Evolutionary conservation across 2,113 vertebrate genomes (phyloP).

Genomic region (Ciconia maguari): DNA sequence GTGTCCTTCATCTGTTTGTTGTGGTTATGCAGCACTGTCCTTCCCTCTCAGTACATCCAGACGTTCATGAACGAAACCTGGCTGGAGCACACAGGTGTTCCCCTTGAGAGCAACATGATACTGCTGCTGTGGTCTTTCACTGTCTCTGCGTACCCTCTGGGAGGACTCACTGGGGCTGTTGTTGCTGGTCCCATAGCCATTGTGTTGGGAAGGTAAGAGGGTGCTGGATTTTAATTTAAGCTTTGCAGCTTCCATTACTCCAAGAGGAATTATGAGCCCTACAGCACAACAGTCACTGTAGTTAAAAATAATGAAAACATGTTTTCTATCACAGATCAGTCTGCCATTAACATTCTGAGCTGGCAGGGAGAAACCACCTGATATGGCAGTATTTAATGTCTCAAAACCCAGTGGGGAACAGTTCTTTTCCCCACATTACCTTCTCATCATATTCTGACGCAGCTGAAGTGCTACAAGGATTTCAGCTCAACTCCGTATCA

Average conservation of each 20-base stretch:
- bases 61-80: conserved; percentile 84
- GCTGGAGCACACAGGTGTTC: conserved; percentile 71
- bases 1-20: background rate
- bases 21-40: background rate
- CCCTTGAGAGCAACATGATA: conserved; percentile 73
- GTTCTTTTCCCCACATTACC: background rate
- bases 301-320: background rate
- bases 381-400: background rate
- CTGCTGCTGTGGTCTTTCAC: conserved; percentile 89
- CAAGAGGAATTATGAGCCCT: background rate
- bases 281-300: background rate
- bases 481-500: background rate
- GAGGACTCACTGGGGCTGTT: conserved; percentile 82
- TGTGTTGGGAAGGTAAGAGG: conserved; percentile 81
- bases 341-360: background rate
- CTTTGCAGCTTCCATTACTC: background rate
- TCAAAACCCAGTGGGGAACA: background rate
- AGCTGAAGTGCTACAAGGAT: background rate
- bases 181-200: conserved; percentile 87
- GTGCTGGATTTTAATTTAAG: background rate
- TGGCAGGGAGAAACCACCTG: background rate
- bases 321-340: background rate
- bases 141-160: conserved; percentile 85
- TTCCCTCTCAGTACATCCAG: conserved; percentile 81
- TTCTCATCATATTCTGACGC: background rate